Conservation (phyloP, 2,888 invertebrate species). For the Nymphalis polychloros region DNA sequence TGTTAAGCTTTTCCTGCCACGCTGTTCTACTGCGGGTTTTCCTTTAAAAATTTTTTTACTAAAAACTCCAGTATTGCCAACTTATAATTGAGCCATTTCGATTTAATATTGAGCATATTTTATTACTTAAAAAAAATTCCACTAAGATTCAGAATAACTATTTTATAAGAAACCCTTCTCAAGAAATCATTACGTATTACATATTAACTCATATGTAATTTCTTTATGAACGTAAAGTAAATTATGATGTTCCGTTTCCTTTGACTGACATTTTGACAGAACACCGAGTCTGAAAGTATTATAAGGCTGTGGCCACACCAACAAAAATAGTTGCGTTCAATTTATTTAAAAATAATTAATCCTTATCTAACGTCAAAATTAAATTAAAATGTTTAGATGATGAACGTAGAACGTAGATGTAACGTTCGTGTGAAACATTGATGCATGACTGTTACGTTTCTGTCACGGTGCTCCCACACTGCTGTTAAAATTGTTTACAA, state of each 20-base stretch:
- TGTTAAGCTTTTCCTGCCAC: too few species aligned
- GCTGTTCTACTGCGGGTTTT: too few species aligned
- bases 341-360: background rate
- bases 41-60: too few species aligned
- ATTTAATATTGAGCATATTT: background rate
- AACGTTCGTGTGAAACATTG: too few species aligned
- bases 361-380: background rate
- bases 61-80: too few species aligned
- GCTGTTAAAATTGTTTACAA: too few species aligned
- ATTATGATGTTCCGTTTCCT: conserved; percentile 6
- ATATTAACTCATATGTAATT: background rate
- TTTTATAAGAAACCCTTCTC: background rate
- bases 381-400: too few species aligned
- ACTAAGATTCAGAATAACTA: background rate
- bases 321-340: background rate
- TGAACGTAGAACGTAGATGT: too few species aligned
- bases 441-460: too few species aligned
- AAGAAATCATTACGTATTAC: background rate
- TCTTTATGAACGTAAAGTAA: background rate
- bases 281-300: background rate
- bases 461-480: too few species aligned
- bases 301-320: background rate
- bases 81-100: too few species aligned
- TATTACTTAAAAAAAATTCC: background rate
- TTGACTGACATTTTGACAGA: conserved; percentile 19